Evolutionary conservation across 2,797 vertebrate genomes (phyloP).

Genomic region (Sebastes paucispinis): DNA sequence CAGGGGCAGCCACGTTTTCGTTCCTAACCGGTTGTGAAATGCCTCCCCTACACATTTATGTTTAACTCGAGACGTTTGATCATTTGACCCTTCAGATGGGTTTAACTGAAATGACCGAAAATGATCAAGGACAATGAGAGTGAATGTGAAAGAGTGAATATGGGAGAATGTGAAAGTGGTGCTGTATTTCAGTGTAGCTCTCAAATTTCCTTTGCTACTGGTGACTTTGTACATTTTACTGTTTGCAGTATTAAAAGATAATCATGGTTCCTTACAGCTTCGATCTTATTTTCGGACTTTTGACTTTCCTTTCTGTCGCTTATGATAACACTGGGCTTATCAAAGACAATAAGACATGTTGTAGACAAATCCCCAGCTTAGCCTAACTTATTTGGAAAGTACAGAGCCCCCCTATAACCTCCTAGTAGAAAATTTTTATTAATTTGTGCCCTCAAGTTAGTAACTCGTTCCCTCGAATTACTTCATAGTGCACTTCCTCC

Average conservation of each 20-base stretch:
- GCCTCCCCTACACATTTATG: constrained; percentile 27
- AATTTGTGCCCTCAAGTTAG: too few relatives aligned
- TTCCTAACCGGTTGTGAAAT: constrained; percentile 26
- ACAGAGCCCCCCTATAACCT: rapidly evolving
- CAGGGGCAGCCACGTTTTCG: neutral
- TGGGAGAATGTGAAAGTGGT: neutral
- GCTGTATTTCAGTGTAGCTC: neutral
- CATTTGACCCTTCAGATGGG: neutral
- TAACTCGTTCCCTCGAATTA: too few relatives aligned
- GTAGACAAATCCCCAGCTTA: neutral
- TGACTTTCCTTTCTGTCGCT: neutral
- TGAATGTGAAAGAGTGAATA: neutral
- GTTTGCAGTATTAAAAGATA: neutral
- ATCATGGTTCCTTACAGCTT: neutral
- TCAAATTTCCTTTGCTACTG: neutral
- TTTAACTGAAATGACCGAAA: neutral
- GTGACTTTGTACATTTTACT: neutral
- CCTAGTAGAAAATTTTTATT: rapidly evolving
- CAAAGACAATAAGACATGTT: neutral
- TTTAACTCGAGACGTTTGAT: constrained; percentile 42
- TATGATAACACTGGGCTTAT: neutral
- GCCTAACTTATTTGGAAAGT: neutral
- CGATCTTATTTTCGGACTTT: neutral
- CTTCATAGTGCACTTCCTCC: too few relatives aligned
- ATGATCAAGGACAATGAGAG: neutral